phyloP scores from a whole-genome alignment of 2,797 vertebrate species.

The Orestias chungarensis region DNA sequence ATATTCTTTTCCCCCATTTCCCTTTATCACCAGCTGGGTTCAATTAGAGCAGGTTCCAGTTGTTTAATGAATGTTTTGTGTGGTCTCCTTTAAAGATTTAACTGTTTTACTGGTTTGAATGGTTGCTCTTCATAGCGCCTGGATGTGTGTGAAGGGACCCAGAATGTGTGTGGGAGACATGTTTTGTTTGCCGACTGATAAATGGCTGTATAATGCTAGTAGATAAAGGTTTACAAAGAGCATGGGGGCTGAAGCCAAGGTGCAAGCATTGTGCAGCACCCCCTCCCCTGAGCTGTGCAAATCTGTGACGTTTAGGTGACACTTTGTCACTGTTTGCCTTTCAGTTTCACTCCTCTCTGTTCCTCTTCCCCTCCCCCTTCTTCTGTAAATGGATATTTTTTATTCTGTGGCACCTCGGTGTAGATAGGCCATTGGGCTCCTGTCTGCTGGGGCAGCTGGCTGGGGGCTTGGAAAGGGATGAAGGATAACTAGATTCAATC shows the following conservation, averaged over 20 bases:
- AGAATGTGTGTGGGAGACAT: slow-evolving; percentile 52
- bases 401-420: slow-evolving; percentile 68
- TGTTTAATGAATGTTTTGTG: slow-evolving; percentile 74
- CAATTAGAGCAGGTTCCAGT: slow-evolving; percentile 78
- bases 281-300: slow-evolving; percentile 57
- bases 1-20: slow-evolving; percentile 69
- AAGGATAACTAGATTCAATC: slow-evolving; percentile 82
- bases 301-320: slow-evolving; percentile 61
- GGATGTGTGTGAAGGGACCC: slow-evolving; percentile 43
- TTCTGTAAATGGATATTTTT: slow-evolving; percentile 69
- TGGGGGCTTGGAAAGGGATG: slow-evolving; percentile 70
- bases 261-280: slow-evolving; percentile 14
- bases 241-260: slow-evolving; percentile 21
- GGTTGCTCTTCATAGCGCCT: slow-evolving; percentile 26
- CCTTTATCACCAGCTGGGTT: slow-evolving; percentile 72
- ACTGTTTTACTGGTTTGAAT: slow-evolving; percentile 58
- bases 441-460: slow-evolving; percentile 75
- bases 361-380: slow-evolving; percentile 29
- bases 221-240: slow-evolving; percentile 67
- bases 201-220: slow-evolving; percentile 67
- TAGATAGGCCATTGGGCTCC: slow-evolving; percentile 71
- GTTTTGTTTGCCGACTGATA: slow-evolving; percentile 75
- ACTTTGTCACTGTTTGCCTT: slow-evolving; percentile 49
- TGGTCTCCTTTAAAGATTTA: slow-evolving; percentile 76
- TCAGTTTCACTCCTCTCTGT: slow-evolving; percentile 34